A percentile compares a stretch with the other conserved stretches of the same genome.
phyloP scores from a whole-genome alignment of 2,113 vertebrate species.

The Irena cyanogastra region DNA sequence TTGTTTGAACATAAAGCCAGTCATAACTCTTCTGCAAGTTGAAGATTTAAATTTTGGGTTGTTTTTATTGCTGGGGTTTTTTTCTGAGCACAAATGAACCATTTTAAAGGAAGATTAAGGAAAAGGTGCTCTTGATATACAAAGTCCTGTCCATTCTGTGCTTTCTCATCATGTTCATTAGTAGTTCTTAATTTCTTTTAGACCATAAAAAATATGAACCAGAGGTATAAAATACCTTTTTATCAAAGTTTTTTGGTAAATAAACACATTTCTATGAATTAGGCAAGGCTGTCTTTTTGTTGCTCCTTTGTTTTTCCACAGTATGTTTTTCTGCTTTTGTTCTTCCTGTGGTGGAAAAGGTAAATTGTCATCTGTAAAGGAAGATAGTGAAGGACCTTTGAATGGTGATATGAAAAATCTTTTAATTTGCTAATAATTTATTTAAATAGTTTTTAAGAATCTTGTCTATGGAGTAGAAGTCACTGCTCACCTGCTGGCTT shows the following conservation, averaged over 20 bases:
- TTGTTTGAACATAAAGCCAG: background rate
- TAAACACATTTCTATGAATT: background rate
- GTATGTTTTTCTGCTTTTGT: background rate
- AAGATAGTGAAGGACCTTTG: background rate
- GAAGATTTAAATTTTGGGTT: background rate
- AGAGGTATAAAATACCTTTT: background rate
- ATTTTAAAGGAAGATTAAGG: background rate
- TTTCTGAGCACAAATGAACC: background rate
- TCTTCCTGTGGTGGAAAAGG: background rate
- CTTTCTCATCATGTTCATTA: background rate
- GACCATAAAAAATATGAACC: background rate
- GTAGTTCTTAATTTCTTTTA: background rate
- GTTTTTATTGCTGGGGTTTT: background rate
- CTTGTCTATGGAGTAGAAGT: background rate
- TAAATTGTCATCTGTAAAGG: background rate
- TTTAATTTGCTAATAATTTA: background rate
- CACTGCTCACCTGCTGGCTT: background rate
- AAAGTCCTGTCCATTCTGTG: background rate
- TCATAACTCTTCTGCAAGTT: background rate
- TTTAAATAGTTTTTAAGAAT: background rate
- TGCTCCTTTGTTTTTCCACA: background rate
- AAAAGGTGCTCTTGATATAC: background rate
- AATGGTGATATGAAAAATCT: background rate
- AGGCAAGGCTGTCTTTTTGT: background rate
- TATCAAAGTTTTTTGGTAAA: background rate